These are phyloP conservation scores for Carollia perspicillata DNA, from an alignment of 2,113 vertebrate genomes.

Conservation along the genomic window DNA sequence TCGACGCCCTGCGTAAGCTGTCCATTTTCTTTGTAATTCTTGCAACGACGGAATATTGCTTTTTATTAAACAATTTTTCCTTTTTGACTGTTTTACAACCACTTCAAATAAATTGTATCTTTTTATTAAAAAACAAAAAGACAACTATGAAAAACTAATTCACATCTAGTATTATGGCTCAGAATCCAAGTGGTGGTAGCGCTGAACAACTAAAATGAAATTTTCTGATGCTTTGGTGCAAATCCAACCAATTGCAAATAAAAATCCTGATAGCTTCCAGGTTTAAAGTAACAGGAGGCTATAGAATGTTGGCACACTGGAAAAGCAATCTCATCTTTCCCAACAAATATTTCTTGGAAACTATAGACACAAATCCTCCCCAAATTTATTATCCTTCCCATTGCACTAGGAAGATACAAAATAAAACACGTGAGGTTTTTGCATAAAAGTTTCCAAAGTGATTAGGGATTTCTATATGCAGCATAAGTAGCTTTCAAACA, in stretches of 20 bases:
- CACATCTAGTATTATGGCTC: background rate
- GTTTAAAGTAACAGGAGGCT: slow-evolving; percentile 3
- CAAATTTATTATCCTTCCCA: background rate
- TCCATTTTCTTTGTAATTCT: background rate
- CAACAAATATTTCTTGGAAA: slow-evolving; percentile 40
- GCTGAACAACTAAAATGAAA: background rate
- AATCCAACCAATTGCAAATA: slow-evolving; percentile 20
- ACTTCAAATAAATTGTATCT: slow-evolving; percentile 28
- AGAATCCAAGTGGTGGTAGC: background rate
- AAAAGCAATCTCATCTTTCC: background rate
- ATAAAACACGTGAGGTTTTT: background rate
- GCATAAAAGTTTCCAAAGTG: background rate
- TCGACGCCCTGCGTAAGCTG: background rate
- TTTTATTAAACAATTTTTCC: background rate
- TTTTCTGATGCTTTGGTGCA: slow-evolving; percentile 1
- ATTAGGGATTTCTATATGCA: background rate
- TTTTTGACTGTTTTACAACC: background rate
- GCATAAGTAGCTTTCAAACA: background rate
- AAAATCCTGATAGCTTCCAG: slow-evolving; percentile 30
- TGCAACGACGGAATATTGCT: background rate
- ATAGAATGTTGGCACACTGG: slow-evolving; percentile 3
- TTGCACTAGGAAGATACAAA: background rate
- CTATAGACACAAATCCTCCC: background rate
- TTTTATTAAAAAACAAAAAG: slow-evolving; percentile 16
- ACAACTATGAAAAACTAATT: slow-evolving; percentile 14